Evolutionary conservation across 1,140 invertebrate species (phyloP), one percentile per base, ranked within the genome.

Genomic region (Dendroctonus valens): DNA sequence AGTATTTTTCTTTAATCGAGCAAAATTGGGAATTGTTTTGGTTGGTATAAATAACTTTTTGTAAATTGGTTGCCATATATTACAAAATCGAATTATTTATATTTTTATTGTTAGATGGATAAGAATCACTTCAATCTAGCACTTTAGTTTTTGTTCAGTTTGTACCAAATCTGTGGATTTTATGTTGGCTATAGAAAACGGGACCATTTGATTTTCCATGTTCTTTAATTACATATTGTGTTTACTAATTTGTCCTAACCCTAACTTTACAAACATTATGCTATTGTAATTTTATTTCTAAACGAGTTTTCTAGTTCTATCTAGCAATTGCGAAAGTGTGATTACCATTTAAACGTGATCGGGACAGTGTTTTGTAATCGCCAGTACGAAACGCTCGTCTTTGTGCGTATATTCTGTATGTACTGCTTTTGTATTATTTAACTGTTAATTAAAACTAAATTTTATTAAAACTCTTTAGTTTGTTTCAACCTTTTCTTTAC

Each of bases 381-480:
- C 74, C 74, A 75, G 72, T 75, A 66, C 72, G 59, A 65, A 68
- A 63, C 68, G 50, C 62, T 37, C 26, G 52, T 65, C 57, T 67
- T 41, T 41, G 68, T 57, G 58, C 54, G 65, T 61, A 53, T 40
- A 52, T 26, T 9, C 9, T 15, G 57, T 70, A 70, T 74, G 72
- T 74, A 72, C 69, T 70, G 72, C 73, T 73, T 73, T 73, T 75
- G 72, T 73, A 73, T 73, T 70, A 73, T 73, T 72, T 69, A 73
- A 74, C 71, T 74, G 67, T 70, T 70, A 73, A 72, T 73, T 72
- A 72, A 72, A 75, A 73, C 73, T 75, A 72, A 75, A 73, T 75
- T 75, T 72, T 72, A 73, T 74, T 73, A 55, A 55, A 11, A 46
- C 1, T 46, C 12, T 11, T 46, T 11, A 12, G 8, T 46, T 46